phyloP scores from a whole-genome alignment of 1,140 invertebrate species.

The Cydia fagiglandana region DNA sequence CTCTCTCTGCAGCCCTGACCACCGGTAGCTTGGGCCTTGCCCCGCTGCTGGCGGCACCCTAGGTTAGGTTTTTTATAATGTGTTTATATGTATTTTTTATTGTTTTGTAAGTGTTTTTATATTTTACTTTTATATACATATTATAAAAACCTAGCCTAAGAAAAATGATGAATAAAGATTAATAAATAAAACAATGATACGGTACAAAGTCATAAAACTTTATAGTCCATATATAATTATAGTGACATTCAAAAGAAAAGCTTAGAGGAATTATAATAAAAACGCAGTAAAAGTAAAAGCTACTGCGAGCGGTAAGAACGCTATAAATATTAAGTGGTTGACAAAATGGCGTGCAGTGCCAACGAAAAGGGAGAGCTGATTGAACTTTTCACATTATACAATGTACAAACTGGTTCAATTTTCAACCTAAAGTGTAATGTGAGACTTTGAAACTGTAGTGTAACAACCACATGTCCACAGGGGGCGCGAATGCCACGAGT shows the following conservation, averaged over 20 bases:
- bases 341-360: slow-evolving; percentile 43
- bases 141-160: no score
- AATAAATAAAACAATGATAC: slow-evolving; percentile 35
- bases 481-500: slow-evolving; percentile 44
- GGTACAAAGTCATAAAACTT: slow-evolving; percentile 47
- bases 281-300: slow-evolving; percentile 50
- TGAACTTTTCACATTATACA: slow-evolving; percentile 28
- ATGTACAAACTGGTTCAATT: slow-evolving; percentile 29
- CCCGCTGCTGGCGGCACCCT: no score
- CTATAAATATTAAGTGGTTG: slow-evolving; percentile 48
- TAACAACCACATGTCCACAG: slow-evolving; percentile 30
- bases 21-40: no score
- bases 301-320: slow-evolving; percentile 38
- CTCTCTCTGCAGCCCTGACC: no score
- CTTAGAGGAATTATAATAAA: slow-evolving; percentile 54
- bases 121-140: no score
- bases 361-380: slow-evolving; percentile 38
- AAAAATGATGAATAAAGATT: no score
- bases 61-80: no score
- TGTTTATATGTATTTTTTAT: no score
- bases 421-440: slow-evolving; percentile 32
- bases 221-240: slow-evolving; percentile 53
- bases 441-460: slow-evolving; percentile 40
- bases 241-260: slow-evolving; percentile 53
- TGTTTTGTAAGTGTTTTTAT: no score